Evolutionary conservation across 2,113 vertebrate species (phyloP).

Genomic region (Sorex fumeus): DNA sequence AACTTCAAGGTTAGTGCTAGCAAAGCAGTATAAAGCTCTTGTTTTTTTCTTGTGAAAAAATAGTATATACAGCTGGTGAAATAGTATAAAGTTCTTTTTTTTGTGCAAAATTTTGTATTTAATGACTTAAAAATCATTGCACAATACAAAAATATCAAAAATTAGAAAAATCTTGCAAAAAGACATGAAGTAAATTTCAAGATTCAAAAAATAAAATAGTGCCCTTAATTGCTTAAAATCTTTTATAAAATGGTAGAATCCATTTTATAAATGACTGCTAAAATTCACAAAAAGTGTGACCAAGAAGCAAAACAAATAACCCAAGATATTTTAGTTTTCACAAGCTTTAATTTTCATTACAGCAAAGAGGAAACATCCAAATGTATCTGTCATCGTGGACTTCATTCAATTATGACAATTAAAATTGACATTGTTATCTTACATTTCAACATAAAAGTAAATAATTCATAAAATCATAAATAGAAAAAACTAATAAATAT

Average conservation of each 20-base stretch:
- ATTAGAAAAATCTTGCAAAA: neutral
- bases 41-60: neutral
- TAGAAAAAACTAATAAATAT: neutral
- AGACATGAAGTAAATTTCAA: conserved; percentile 14
- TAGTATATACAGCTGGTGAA: no score
- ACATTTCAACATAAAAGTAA: conserved; percentile 12
- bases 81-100: no score
- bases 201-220: no score
- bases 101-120: no score
- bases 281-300: neutral
- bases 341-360: neutral
- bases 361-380: neutral
- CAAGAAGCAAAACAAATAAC: neutral
- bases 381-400: neutral
- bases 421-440: neutral
- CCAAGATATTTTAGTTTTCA: neutral
- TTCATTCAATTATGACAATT: neutral
- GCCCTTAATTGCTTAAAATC: no score
- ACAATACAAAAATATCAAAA: neutral
- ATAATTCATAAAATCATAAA: neutral
- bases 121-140: no score
- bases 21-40: neutral
- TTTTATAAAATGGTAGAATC: no score
- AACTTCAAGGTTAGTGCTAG: neutral
- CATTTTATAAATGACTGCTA: no score